phyloP scores from a whole-genome alignment of 2,797 vertebrate species.

The Acridotheres tristis region DNA sequence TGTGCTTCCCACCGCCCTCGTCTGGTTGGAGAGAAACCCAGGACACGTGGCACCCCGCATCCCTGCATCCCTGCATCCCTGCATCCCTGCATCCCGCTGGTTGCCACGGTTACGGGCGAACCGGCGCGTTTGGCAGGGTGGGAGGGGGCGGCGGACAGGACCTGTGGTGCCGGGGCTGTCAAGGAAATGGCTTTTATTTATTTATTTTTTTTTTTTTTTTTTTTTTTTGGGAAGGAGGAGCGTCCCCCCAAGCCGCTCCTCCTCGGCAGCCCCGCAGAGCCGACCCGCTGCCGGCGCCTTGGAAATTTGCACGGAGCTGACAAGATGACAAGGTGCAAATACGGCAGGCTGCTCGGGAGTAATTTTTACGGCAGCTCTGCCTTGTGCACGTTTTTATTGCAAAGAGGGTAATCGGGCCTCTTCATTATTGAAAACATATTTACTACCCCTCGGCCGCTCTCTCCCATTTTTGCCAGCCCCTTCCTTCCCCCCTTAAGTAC shows the following conservation, averaged over 20 bases:
- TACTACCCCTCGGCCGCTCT: conserved; percentile 62
- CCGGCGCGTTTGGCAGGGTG: background rate
- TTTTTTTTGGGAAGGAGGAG: background rate
- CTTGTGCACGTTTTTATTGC: conserved; percentile 67
- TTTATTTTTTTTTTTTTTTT: background rate
- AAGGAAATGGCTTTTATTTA: background rate
- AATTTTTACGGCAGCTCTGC: conserved; percentile 65
- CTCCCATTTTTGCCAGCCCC: conserved; percentile 64
- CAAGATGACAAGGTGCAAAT: conserved; percentile 66
- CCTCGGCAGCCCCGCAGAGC: background rate
- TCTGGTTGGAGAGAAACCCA: background rate
- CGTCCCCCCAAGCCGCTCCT: background rate
- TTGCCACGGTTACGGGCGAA: conserved; percentile 48
- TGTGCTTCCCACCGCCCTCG: background rate
- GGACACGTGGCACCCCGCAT: background rate
- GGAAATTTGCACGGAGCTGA: conserved; percentile 54
- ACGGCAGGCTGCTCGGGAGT: conserved; percentile 30
- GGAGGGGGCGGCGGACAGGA: background rate
- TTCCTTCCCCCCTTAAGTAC: conserved; percentile 67
- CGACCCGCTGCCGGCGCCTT: background rate
- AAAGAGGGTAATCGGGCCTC: conserved; percentile 69
- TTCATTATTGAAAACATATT: conserved; percentile 73
- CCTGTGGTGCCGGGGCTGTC: background rate
- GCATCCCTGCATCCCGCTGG: background rate
- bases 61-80: background rate